Conservation (phyloP, 2,888 invertebrate species). For the Drosophila incognita region DNA sequence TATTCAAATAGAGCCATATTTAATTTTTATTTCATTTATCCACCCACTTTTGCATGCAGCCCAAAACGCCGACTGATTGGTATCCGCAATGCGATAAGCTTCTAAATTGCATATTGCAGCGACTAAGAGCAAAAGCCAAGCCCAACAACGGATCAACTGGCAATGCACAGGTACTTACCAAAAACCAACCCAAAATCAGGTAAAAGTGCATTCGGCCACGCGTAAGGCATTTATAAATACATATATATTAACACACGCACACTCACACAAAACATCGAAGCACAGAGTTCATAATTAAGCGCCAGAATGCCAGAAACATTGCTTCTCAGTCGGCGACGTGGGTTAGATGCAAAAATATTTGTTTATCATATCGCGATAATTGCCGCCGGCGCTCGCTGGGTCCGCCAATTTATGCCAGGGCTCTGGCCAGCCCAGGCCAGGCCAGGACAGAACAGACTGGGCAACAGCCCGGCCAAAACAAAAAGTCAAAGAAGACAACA, state of each 20-base stretch:
- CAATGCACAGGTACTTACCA: slow-evolving; percentile 40
- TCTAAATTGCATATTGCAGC: slow-evolving; percentile 75
- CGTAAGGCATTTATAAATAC: slow-evolving; percentile 57
- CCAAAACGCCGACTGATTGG: slow-evolving; percentile 65
- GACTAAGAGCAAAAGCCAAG: slow-evolving; percentile 61
- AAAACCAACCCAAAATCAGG: slow-evolving; percentile 29
- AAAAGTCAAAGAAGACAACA: slow-evolving; percentile 31
- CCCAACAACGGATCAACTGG: slow-evolving; percentile 56
- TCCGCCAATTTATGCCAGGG: slow-evolving; percentile 55
- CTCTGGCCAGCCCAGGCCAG: slow-evolving; percentile 30
- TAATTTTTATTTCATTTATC: slow-evolving; percentile 72
- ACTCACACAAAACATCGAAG: slow-evolving; percentile 19
- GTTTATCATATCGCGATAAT: slow-evolving; percentile 80
- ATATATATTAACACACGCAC: slow-evolving; percentile 33
- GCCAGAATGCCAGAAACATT: slow-evolving; percentile 71
- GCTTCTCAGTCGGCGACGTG: slow-evolving; percentile 51
- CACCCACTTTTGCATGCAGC: slow-evolving; percentile 63
- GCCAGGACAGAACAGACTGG: slow-evolving; percentile 23
- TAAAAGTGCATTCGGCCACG: slow-evolving; percentile 71
- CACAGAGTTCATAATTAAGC: slow-evolving; percentile 77
- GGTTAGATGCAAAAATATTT: slow-evolving; percentile 81
- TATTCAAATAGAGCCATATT: slow-evolving; percentile 78
- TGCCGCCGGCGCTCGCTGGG: slow-evolving; percentile 70
- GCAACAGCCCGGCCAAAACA: slow-evolving; percentile 28
- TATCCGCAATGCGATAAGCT: slow-evolving; percentile 72